These are phyloP conservation scores for Chrysogorgia sp. DNA, from an alignment of 92 coral and sea anemone genomes.

Conservation along the genomic window DNA sequence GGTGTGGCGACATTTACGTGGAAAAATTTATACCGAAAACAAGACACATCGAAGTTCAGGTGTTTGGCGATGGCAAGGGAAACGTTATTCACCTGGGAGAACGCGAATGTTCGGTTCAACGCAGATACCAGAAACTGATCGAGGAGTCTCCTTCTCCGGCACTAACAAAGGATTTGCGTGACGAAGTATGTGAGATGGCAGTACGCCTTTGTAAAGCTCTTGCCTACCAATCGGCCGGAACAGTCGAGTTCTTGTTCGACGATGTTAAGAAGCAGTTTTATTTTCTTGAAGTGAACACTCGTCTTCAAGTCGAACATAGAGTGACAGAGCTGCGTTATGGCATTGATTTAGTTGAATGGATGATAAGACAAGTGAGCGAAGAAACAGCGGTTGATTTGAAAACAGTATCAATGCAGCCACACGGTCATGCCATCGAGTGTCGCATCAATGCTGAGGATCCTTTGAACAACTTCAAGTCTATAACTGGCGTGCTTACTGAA, in stretches of 20 bases:
- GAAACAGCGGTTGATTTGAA: slow-evolving; percentile 12
- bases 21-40: slow-evolving; percentile 56
- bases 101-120: slow-evolving; percentile 72
- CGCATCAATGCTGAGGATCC: slow-evolving; percentile 66
- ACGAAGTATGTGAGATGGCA: slow-evolving; percentile 52
- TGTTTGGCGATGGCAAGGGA: slow-evolving; percentile 71
- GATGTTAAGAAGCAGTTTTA: slow-evolving; percentile 46
- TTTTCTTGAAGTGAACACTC: slow-evolving; percentile 63
- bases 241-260: slow-evolving; percentile 66
- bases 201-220: slow-evolving; percentile 49
- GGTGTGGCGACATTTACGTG: slow-evolving; percentile 43
- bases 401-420: slow-evolving; percentile 25
- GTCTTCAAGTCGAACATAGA: slow-evolving; percentile 71
- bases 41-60: slow-evolving; percentile 71
- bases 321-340: slow-evolving; percentile 65
- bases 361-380: slow-evolving; percentile 54
- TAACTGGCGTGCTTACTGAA: slow-evolving; percentile 51
- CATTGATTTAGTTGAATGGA: slow-evolving; percentile 66
- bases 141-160: slow-evolving; percentile 66
- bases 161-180: slow-evolving; percentile 45
- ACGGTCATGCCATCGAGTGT: slow-evolving; percentile 65
- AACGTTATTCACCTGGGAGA: slow-evolving; percentile 59
- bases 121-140: slow-evolving; percentile 65
- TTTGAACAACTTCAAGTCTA: slow-evolving; percentile 49
- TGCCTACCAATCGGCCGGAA: slow-evolving; percentile 61